These are phyloP conservation scores for Manis crassicaudata DNA, from an alignment of 2,797 vertebrate species.

Conservation along the genomic window DNA sequence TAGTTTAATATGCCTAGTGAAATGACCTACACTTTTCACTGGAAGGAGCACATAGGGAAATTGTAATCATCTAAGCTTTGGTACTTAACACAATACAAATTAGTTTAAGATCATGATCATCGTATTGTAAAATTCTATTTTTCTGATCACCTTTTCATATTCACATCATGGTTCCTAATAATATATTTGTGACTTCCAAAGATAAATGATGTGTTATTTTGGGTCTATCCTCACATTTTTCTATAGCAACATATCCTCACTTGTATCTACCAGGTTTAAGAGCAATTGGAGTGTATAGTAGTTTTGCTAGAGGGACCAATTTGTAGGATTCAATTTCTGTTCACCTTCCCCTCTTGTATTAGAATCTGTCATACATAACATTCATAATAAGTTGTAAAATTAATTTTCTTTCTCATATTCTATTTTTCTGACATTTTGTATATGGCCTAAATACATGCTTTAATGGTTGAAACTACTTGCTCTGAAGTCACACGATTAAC, in stretches of 20 bases:
- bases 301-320: not conserved
- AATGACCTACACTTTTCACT: not conserved
- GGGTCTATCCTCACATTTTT: not conserved
- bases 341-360: not conserved
- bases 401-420: not conserved
- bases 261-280: not conserved
- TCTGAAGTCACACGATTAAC: not conserved
- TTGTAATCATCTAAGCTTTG: not conserved
- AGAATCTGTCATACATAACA: not conserved
- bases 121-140: not conserved
- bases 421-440: not conserved
- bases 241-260: not conserved
- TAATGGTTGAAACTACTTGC: not conserved
- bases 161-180: not conserved
- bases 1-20: not conserved
- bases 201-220: not conserved
- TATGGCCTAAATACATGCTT: not conserved
- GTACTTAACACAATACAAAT: not conserved
- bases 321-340: not conserved
- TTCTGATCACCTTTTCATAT: not conserved
- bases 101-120: not conserved
- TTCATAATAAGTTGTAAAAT: not conserved
- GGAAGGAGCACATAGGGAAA: not conserved
- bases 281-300: not conserved
- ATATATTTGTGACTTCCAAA: not conserved